A percentile compares a stretch with the other conserved stretches of the same genome.
Evolutionary conservation across 2,888 invertebrate genomes (phyloP).

Genomic region (Drosophila phalerata): DNA sequence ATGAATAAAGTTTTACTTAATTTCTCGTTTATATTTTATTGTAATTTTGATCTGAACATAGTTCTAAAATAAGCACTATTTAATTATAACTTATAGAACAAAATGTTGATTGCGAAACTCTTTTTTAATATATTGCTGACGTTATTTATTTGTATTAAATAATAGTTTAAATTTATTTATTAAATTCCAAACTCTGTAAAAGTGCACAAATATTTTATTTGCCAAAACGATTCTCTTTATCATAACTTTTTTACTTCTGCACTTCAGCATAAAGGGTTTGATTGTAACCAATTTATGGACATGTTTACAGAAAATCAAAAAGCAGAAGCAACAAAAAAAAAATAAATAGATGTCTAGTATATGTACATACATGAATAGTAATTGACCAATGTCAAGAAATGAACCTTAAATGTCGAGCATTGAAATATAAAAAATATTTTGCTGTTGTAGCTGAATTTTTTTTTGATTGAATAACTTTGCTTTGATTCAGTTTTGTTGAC

Average conservation of each 20-base stretch:
- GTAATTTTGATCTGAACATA: no score
- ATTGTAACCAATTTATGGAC: constrained; percentile 7
- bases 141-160: not conserved
- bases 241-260: constrained; percentile 1
- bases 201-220: not conserved
- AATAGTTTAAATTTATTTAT: not conserved
- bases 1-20: not conserved
- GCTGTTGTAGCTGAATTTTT: constrained; percentile 1
- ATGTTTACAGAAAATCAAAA: constrained; percentile 1
- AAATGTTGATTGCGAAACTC: not conserved
- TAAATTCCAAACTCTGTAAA: not conserved
- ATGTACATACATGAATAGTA: constrained; percentile 41
- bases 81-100: no score
- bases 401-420: not conserved
- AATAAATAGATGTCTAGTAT: not conserved
- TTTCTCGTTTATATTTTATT: not conserved
- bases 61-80: no score
- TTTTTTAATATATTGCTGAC: not conserved
- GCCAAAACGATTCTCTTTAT: not conserved
- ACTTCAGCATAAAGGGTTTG: not conserved
- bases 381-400: constrained; percentile 16
- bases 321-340: not conserved
- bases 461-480: constrained; percentile 31
- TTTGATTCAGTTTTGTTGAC: constrained; percentile 26
- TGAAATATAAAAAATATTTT: constrained; percentile 20